phyloP scores from a whole-genome alignment of 2,113 vertebrate genomes.

The Kryptolebias marmoratus region DNA sequence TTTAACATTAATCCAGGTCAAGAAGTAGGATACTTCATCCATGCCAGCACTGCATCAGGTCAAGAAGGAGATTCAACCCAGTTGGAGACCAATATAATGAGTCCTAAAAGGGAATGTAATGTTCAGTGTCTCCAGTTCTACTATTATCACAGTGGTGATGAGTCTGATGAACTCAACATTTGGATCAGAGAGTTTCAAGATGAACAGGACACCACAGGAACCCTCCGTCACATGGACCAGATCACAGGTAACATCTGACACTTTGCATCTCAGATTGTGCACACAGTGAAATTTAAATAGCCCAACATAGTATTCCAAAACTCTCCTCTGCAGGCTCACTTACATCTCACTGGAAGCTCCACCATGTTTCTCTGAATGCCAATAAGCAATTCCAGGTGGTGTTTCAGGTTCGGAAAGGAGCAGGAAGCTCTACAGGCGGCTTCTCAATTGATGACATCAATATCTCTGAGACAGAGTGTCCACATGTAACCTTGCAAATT shows the following conservation, averaged over 20 bases:
- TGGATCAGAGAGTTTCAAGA: constrained; percentile 78
- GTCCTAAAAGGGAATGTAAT: constrained; percentile 64
- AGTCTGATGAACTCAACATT: constrained; percentile 77
- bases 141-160: constrained; percentile 79
- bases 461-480: constrained; percentile 85
- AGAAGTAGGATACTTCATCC: constrained; percentile 60
- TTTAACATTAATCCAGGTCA: neutral
- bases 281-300: neutral
- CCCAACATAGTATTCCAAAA: neutral
- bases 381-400: constrained; percentile 81
- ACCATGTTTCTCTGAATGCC: constrained; percentile 73
- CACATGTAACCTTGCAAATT: constrained; percentile 82
- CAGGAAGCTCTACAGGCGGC: constrained; percentile 78
- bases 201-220: constrained; percentile 27
- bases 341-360: constrained; percentile 81
- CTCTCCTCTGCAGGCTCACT: constrained; percentile 37
- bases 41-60: constrained; percentile 64
- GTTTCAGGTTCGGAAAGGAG: constrained; percentile 81
- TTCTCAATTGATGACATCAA: constrained; percentile 90
- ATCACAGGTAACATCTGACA: constrained; percentile 74
- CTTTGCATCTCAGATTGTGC: neutral
- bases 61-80: constrained; percentile 60
- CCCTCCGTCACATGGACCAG: constrained; percentile 61
- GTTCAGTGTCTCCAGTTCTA: constrained; percentile 89
- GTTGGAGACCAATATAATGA: constrained; percentile 83